Evolutionary conservation across 2,888 invertebrate species (phyloP).

Genomic region (Platypus cylindrus): DNA sequence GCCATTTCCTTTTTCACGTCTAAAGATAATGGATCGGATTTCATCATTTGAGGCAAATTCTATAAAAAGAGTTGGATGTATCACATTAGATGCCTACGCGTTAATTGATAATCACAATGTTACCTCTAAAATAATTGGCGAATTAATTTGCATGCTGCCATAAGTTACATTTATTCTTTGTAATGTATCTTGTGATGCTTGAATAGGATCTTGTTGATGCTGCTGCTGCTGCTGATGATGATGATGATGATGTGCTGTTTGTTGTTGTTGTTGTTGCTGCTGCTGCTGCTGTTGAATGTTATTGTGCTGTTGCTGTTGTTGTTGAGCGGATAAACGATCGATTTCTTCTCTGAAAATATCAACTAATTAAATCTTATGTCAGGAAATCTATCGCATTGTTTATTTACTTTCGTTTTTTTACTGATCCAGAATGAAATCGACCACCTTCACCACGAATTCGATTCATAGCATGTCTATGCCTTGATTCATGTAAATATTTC

Average conservation of each 20-base stretch:
- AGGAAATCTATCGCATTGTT: not conserved
- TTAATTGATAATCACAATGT: slow-evolving; percentile 5
- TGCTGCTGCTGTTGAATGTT: slow-evolving; percentile 19
- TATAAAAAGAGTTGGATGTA: slow-evolving; percentile 16
- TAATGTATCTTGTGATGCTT: slow-evolving; percentile 24
- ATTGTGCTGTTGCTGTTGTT: slow-evolving; percentile 24
- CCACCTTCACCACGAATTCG: slow-evolving; percentile 94
- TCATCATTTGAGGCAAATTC: slow-evolving; percentile 28
- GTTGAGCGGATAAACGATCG: slow-evolving; percentile 21
- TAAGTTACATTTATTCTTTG: slow-evolving; percentile 30
- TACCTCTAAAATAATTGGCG: slow-evolving; percentile 34
- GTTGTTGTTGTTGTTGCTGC: slow-evolving; percentile 25
- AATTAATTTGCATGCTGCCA: slow-evolving; percentile 28
- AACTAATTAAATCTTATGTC: not conserved
- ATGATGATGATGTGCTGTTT: slow-evolving; percentile 20
- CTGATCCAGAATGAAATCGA: slow-evolving; percentile 71
- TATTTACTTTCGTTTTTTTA: slow-evolving; percentile 30
- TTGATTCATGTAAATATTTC: slow-evolving; percentile 97
- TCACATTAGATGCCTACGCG: slow-evolving; percentile 3
- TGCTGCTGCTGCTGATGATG: slow-evolving; percentile 21
- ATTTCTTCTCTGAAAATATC: slow-evolving; percentile 19
- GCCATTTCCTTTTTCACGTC: slow-evolving; percentile 17
- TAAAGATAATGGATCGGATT: slow-evolving; percentile 26
- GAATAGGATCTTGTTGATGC: slow-evolving; percentile 26
- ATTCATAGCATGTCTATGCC: slow-evolving; percentile 96